Base-by-base conservation (phyloP, 2,888 invertebrate genomes). In the Cataglyphis rosenhaueri region DNA sequence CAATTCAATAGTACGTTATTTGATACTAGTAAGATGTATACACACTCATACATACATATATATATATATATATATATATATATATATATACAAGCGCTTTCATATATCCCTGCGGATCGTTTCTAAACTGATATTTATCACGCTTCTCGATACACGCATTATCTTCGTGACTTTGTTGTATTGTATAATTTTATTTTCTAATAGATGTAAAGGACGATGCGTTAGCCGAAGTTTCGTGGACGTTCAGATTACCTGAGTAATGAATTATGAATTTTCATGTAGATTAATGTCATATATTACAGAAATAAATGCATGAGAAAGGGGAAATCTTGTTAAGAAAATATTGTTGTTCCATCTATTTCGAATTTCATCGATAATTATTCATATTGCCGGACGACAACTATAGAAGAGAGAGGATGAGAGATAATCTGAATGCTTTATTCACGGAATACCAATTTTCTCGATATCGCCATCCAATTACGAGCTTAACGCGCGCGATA, bases 1-100 rank as follows among this genome's bases (percentile, higher is more conserved):
- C 82, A 62, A 82, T 83, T 81, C 75, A 29, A 66, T 55, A 66
- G 75, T 55, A n/a, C 55, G 65, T 65, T 65, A 75, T 65, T 75
- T 65, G 75, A 65, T 64, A 48, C 52, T 18, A 12, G 41, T 25
- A 41, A 41, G 12, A 32, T n/a, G 62, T 52, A 32, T 21, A 25
- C 21, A 9, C 15, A 21, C 1, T 15, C 41, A 21, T 9, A n/a
- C 18, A 44, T 21, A 55, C 66, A 18, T 2, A 4, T 4, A 32
- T 44, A n/a, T 4, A 32, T 25, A 44, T 48, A 41, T 15, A 41
- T n/a, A 44, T 21, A 55, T 52, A 18, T 2, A 4, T 4, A 32
- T 44, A n/a, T 4, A 32, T 25, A 44, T 48, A 41, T 15, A 41
- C 41, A 35, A 21, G 32, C 10, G 44, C 59, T 61, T 32, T 35